Evolutionary conservation across 1,140 invertebrate species (phyloP).

Genomic region (Antheraea pernyi): DNA sequence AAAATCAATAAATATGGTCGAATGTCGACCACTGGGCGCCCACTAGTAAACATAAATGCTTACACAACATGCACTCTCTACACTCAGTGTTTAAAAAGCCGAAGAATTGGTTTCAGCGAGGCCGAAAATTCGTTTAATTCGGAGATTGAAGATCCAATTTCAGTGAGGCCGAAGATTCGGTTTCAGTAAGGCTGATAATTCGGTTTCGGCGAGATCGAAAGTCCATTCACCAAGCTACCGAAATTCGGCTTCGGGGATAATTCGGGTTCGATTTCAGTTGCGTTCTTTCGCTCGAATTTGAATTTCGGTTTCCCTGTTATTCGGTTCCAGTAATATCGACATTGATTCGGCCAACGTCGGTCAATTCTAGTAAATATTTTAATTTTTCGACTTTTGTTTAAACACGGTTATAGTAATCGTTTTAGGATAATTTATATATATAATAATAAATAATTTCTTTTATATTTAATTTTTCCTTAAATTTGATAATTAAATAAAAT

Average conservation of each 20-base stretch:
- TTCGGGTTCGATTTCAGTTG: no score
- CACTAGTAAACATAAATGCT: no score
- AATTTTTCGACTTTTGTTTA: background rate
- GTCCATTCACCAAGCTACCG: background rate
- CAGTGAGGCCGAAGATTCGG: background rate
- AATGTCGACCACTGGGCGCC: no score
- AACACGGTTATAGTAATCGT: background rate
- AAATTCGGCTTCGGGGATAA: background rate
- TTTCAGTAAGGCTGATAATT: background rate
- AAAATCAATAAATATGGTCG: no score
- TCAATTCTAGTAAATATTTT: background rate
- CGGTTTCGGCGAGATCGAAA: background rate
- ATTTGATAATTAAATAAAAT: background rate
- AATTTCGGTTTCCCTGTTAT: background rate
- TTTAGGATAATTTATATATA: background rate
- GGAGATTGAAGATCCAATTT: background rate
- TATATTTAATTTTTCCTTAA: background rate
- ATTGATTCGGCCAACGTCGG: no score
- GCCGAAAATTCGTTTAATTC: background rate
- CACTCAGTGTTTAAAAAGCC: no score
- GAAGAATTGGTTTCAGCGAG: background rate
- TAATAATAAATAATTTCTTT: background rate
- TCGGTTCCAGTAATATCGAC: background rate
- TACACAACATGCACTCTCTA: no score
- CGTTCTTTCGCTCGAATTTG: background rate